Base-by-base conservation (phyloP, 2,888 invertebrate species). In the Hartigia nigra region DNA sequence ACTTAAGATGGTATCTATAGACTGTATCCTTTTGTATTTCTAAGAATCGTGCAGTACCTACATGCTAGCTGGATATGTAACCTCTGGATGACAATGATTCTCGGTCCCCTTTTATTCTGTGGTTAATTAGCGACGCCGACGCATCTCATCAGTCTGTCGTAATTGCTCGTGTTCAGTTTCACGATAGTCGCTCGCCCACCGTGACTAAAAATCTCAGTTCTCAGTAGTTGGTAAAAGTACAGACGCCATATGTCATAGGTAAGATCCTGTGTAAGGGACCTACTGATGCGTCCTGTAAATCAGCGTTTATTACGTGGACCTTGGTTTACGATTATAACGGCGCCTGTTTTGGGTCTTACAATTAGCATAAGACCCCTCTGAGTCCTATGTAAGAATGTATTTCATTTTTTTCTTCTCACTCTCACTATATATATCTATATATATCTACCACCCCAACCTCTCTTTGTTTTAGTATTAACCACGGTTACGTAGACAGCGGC, bases 121-220 rank as follows among this genome's bases (percentile, higher is more conserved):
- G 39, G 39, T 72, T 72, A 72, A 72, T 72, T 72, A 72, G 72
- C 32, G 72, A 72, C 31, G 12, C 72, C 72, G 72, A 14, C 75
- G 75, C 35, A 34, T 74, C 75, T 74, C 75, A 74, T 74, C 75
- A 35, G 75, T 74, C 36, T 34, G 31, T n/a, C 75, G 35, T 74
- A 36, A 74, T 74, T 35, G 75, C 75, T 72, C 75, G 75, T 74
- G 34, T 74, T 74, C 75, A 34, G 75, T 74, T 34, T 35, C 75
- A 74, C 75, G 75, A 23, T 23, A 34, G 31, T 74, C 35, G 75
- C 34, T 31, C 72, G 72, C 32, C 31, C 31, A 31, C 75, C 75
- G 35, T 31, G 75, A 36, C 35, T n/a, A n/a, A 34, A 74, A 74
- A 35, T 35, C 39, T 55, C 39, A 55, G 39, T 55, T 55, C 39